Conservation (phyloP, 2,888 invertebrate genomes). For the Cepaea hortensis region DNA sequence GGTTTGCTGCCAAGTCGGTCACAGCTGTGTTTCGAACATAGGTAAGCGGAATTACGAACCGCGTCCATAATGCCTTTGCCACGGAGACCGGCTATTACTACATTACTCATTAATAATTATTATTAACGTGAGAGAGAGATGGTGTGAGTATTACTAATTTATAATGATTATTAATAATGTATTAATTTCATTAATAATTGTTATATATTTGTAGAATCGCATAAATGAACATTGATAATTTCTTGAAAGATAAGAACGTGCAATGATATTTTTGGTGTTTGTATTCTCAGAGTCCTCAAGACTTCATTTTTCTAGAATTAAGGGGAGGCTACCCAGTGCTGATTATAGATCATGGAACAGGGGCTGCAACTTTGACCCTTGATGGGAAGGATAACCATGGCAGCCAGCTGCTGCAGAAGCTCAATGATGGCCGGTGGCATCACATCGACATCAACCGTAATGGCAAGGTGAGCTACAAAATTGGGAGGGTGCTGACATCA, state of each 20-base stretch:
- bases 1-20: no score
- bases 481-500: no score
- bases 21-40: no score
- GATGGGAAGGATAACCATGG: conserved; percentile 76
- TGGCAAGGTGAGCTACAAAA: conserved; percentile 63
- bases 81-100: no score
- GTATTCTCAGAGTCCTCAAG: conserved; percentile 75
- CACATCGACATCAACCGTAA: conserved; percentile 88
- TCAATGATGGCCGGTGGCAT: conserved; percentile 99
- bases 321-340: conserved; percentile 93
- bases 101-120: no score
- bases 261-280: not conserved
- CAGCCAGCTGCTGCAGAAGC: conserved; percentile 62
- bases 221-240: not conserved
- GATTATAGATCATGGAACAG: conserved; percentile 93
- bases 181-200: no score
- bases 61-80: no score
- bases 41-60: no score
- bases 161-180: no score
- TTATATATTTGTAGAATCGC: no score
- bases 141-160: no score
- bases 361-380: conserved; percentile 87
- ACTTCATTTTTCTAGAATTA: conserved; percentile 95
- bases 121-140: no score
- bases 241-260: not conserved